phyloP scores from a whole-genome alignment of 2,888 invertebrate species.

The Zygaena filipendulae region DNA sequence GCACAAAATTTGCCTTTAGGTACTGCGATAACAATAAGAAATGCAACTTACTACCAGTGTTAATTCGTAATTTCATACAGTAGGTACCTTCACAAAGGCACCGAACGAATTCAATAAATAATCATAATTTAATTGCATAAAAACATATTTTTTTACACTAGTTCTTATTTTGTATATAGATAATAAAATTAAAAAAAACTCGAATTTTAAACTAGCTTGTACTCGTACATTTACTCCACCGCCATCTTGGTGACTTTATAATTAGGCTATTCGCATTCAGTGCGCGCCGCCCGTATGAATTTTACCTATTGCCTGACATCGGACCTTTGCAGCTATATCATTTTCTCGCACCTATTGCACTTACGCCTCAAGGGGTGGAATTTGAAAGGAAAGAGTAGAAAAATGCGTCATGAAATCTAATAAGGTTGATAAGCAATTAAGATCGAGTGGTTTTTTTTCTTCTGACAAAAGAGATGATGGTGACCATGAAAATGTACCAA shows the following conservation, averaged over 20 bases:
- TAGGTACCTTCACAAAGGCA: no score
- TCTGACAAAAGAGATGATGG: slow-evolving; percentile 7
- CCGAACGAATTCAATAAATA: no score
- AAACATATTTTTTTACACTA: no score
- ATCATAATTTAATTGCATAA: no score
- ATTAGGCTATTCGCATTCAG: slow-evolving; percentile 64
- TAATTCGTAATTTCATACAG: no score
- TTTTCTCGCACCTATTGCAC: slow-evolving; percentile 52
- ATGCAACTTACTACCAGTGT: no score
- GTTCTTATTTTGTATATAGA: no score
- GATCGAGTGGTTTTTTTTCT: slow-evolving; percentile 13
- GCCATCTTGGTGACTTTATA: slow-evolving; percentile 56
- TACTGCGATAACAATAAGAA: no score
- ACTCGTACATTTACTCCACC: no score
- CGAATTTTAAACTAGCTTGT: no score
- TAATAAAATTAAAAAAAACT: no score
- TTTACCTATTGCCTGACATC: slow-evolving; percentile 67
- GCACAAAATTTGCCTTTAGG: no score
- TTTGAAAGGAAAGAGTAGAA: slow-evolving; percentile 26
- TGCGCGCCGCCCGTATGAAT: slow-evolving; percentile 54
- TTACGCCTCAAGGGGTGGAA: slow-evolving; percentile 26
- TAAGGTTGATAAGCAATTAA: slow-evolving; percentile 31
- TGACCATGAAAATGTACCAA: background rate
- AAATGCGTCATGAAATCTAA: slow-evolving; percentile 47
- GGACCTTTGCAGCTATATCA: slow-evolving; percentile 65